Conservation (phyloP, 2,888 invertebrate species). For the Pharmacophagus antenor region DNA sequence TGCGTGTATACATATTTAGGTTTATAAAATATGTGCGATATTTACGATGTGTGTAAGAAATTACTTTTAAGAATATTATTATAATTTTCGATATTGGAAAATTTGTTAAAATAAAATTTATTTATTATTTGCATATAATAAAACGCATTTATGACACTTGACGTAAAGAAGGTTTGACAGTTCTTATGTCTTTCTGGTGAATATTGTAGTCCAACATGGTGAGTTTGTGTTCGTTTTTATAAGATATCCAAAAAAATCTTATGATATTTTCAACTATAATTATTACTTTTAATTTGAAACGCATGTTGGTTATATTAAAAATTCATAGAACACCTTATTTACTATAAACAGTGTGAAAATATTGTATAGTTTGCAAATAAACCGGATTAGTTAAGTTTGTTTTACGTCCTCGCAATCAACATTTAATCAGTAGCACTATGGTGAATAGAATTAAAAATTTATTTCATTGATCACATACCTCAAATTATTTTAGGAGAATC, state of each 20-base stretch:
- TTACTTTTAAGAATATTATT: too few species aligned
- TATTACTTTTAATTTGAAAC: neutral
- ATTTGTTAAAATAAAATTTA: too few species aligned
- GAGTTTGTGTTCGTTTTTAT: conserved; percentile 48
- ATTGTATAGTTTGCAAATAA: conserved; percentile 7
- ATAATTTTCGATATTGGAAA: too few species aligned
- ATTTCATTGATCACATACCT: neutral
- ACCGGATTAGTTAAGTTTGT: conserved; percentile 12
- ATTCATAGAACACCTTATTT: conserved; percentile 13
- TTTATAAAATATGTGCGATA: too few species aligned
- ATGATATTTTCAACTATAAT: conserved; percentile 13
- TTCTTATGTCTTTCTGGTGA: conserved; percentile 59
- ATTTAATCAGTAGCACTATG: neutral
- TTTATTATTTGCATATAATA: neutral
- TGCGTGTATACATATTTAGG: too few species aligned
- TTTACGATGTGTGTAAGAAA: too few species aligned
- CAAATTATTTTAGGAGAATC: neutral
- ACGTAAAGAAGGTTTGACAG: conserved; percentile 22
- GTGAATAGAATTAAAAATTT: conserved; percentile 11
- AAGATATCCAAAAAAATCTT: conserved; percentile 59
- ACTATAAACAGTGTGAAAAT: neutral
- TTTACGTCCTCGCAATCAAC: neutral
- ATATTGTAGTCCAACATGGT: conserved; percentile 71
- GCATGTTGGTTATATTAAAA: neutral
- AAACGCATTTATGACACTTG: conserved; percentile 23